phyloP scores from a whole-genome alignment of 35 echinoderm and acorn worm genomes.

The Strongylocentrotus purpuratus region DNA sequence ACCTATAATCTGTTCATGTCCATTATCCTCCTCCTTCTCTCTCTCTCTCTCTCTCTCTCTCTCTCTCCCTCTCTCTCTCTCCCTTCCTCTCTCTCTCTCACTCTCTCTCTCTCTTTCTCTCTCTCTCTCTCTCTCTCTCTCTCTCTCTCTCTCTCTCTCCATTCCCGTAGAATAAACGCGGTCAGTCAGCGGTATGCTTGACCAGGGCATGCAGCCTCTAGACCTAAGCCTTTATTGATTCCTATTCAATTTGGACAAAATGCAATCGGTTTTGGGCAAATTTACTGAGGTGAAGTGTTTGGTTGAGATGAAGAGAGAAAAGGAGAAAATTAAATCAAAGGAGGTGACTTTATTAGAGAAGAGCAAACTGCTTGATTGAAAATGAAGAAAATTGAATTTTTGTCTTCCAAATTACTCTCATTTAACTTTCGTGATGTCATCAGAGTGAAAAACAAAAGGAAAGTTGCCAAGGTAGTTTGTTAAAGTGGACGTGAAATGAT shows the following conservation, averaged over 20 bases:
- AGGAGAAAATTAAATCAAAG: not conserved
- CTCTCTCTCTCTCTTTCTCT: not conserved
- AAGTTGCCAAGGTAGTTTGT: too few species aligned
- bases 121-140: too few species aligned
- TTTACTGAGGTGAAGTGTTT: not conserved
- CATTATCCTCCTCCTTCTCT: not conserved
- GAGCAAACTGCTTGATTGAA: not conserved
- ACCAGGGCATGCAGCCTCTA: not conserved
- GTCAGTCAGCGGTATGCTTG: not conserved
- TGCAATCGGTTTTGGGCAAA: slow-evolving; percentile 9
- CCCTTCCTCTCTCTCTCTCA: not conserved
- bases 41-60: not conserved
- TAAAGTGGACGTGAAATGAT: too few species aligned
- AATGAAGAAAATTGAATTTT: not conserved
- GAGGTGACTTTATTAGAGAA: not conserved
- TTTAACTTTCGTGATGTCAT: too few species aligned
- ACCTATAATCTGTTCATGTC: too few species aligned
- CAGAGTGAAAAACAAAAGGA: not conserved
- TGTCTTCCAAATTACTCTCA: not conserved
- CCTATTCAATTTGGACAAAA: slow-evolving; percentile 12
- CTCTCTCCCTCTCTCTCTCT: not conserved
- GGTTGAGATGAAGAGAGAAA: not conserved
- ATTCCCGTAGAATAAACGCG: not conserved
- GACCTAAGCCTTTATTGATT: not conserved
- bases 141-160: too few species aligned